Evolutionary conservation across 2,113 vertebrate genomes (phyloP).

Genomic region (Amblyornis subalaris): DNA sequence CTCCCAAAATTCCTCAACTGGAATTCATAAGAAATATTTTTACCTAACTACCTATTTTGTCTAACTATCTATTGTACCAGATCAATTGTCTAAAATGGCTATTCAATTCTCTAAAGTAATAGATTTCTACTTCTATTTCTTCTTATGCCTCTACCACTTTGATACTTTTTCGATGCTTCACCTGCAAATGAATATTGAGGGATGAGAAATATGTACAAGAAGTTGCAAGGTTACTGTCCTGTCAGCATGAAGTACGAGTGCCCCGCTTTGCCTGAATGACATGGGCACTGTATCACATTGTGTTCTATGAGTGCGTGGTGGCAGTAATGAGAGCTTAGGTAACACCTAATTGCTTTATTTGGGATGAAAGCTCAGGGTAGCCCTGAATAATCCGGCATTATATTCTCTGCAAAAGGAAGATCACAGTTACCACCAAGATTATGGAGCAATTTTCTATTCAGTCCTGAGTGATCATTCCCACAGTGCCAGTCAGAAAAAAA

Average conservation of each 20-base stretch:
- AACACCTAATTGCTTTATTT: background rate
- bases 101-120: background rate
- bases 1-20: background rate
- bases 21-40: background rate
- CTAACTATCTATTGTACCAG: background rate
- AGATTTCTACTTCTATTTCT: background rate
- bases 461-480: background rate
- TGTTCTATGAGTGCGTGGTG: rapidly evolving
- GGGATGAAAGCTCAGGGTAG: background rate
- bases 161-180: background rate
- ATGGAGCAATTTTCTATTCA: background rate
- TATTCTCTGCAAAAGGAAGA: background rate
- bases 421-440: background rate
- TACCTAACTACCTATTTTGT: background rate
- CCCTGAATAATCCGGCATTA: background rate
- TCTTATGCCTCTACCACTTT: background rate
- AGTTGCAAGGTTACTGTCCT: background rate
- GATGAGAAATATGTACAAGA: background rate
- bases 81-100: background rate
- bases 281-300: rapidly evolving
- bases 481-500: background rate
- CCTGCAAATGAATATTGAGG: background rate
- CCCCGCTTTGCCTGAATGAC: background rate
- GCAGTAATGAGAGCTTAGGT: background rate
- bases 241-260: background rate